Conservation (phyloP, 2,113 vertebrate genomes). For the Gambusia holbrooki region DNA sequence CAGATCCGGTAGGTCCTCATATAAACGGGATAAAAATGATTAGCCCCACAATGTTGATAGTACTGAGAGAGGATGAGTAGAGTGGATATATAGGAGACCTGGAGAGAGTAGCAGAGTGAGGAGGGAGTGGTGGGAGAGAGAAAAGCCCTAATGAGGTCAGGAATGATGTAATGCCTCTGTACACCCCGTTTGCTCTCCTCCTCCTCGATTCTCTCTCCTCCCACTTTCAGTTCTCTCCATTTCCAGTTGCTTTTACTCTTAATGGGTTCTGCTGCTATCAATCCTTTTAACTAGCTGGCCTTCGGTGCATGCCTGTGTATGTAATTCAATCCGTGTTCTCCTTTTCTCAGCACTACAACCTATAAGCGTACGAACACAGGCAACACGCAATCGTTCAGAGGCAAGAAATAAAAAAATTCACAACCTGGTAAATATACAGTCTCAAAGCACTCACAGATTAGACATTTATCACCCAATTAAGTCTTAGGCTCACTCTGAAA, state of each 20-base stretch:
- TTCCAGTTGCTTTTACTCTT: slow-evolving; percentile 66
- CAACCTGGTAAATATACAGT: background rate
- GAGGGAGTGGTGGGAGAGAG: slow-evolving; percentile 58
- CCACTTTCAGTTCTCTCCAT: slow-evolving; percentile 66
- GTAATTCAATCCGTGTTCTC: slow-evolving; percentile 20
- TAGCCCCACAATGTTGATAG: slow-evolving; percentile 7
- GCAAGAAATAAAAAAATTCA: background rate
- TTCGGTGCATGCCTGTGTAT: slow-evolving; percentile 28
- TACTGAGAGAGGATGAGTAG: slow-evolving; percentile 14
- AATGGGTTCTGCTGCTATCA: slow-evolving; percentile 68
- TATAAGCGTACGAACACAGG: background rate
- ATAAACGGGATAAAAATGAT: background rate
- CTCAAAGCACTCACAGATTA: background rate
- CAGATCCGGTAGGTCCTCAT: background rate
- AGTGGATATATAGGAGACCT: slow-evolving; percentile 53
- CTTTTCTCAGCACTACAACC: slow-evolving; percentile 11
- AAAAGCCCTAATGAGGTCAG: slow-evolving; percentile 82
- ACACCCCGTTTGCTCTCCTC: slow-evolving; percentile 68
- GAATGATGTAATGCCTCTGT: slow-evolving; percentile 80
- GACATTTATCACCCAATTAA: background rate
- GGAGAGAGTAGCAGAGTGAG: slow-evolving; percentile 44
- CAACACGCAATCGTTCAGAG: background rate
- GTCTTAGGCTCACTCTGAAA: background rate
- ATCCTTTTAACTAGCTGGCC: slow-evolving; percentile 42
- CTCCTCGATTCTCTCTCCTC: slow-evolving; percentile 65